These are phyloP conservation scores for Phainopepla nitens DNA, from an alignment of 2,113 vertebrate genomes.

Conservation along the genomic window DNA sequence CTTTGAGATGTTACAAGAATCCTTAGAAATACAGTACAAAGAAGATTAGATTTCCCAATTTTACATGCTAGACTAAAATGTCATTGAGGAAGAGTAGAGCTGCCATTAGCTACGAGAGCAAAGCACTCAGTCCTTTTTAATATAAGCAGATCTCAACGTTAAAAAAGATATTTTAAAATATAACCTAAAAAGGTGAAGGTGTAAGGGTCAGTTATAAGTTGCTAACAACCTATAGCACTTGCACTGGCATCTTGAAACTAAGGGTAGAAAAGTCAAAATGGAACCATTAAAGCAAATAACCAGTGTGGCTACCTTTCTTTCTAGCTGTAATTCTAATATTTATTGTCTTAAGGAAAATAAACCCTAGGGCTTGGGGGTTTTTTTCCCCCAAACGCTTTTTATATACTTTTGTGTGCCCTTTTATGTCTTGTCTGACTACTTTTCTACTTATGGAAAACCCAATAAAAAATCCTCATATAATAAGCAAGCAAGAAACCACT, in stretches of 20 bases:
- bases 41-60: not conserved
- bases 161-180: not conserved
- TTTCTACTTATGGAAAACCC: not conserved
- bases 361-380: not conserved
- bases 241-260: not conserved
- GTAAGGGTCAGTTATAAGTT: not conserved
- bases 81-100: not conserved
- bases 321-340: not conserved
- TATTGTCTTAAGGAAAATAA: not conserved
- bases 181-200: not conserved
- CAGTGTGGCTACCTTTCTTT: not conserved
- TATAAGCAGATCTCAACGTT: not conserved
- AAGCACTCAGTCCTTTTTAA: not conserved
- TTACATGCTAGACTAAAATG: not conserved
- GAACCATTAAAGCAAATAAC: not conserved
- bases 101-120: not conserved
- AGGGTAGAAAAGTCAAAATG: not conserved
- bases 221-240: not conserved
- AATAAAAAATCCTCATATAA: not conserved
- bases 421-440: not conserved
- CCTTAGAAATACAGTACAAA: not conserved
- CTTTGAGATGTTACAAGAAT: not conserved
- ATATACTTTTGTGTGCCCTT: not conserved
- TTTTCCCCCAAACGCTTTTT: accelerated
- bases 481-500: not conserved